Evolutionary conservation across 2,888 invertebrate species (phyloP).

Genomic region (Drosophila demipolita): DNA sequence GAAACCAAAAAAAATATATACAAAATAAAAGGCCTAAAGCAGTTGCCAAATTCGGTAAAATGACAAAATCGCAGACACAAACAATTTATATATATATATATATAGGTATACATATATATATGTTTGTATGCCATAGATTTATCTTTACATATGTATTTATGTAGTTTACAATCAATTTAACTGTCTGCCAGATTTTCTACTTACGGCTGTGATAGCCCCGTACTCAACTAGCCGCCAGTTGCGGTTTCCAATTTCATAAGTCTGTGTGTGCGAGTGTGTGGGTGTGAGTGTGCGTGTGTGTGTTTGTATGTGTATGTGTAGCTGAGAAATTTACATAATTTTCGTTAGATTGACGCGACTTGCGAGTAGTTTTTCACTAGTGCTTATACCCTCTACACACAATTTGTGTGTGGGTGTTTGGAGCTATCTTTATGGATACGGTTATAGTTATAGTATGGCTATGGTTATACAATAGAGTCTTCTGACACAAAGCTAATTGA

Average conservation of each 20-base stretch:
- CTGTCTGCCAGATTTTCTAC: slow-evolving; percentile 68
- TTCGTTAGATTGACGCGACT: slow-evolving; percentile 56
- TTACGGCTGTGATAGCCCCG: slow-evolving; percentile 41
- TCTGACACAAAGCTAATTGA: neutral
- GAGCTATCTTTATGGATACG: neutral
- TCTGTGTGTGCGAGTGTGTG: neutral
- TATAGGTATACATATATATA: slow-evolving; percentile 10
- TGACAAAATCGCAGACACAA: slow-evolving; percentile 45
- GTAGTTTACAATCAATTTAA: slow-evolving; percentile 73
- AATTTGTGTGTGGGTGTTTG: neutral
- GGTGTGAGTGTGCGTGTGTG: neutral
- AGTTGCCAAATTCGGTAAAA: slow-evolving; percentile 70
- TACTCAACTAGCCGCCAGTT: slow-evolving; percentile 35
- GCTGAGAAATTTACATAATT: slow-evolving; percentile 70
- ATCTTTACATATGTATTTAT: slow-evolving; percentile 57
- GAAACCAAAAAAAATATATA: slow-evolving; percentile 25
- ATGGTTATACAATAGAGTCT: neutral
- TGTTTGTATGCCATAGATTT: slow-evolving; percentile 31
- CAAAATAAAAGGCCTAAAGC: slow-evolving; percentile 21
- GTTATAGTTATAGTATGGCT: neutral
- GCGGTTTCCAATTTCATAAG: slow-evolving; percentile 41
- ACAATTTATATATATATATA: slow-evolving; percentile 21
- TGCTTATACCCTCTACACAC: slow-evolving; percentile 14
- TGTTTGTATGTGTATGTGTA: slow-evolving; percentile 10
- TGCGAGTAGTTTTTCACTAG: slow-evolving; percentile 18